Percentiles rank a stretch among this genome's conserved stretches.
phyloP scores from a whole-genome alignment of 2,888 invertebrate genomes.

The Machimus atricapillus region DNA sequence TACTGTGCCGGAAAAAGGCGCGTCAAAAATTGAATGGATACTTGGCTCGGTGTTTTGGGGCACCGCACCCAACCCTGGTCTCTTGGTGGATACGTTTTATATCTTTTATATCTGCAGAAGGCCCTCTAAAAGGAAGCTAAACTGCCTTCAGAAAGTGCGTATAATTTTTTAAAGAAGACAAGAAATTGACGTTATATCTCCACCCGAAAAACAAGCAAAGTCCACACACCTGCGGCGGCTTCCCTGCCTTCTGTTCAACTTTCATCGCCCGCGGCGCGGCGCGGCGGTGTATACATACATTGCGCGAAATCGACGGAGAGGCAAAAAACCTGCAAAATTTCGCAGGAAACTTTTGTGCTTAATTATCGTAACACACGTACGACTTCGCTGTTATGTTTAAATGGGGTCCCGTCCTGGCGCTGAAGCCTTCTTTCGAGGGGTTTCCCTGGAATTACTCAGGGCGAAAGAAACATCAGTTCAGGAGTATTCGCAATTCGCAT shows the following conservation, averaged over 20 bases:
- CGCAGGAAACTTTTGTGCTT: background rate
- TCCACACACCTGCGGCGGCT: conserved; percentile 6
- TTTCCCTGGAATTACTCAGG: background rate
- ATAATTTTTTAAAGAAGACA: background rate
- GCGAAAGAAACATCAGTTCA: background rate
- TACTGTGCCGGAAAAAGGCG: background rate
- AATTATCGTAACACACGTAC: background rate
- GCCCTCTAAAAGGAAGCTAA: background rate
- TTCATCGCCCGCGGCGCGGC: background rate
- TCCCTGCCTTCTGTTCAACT: background rate
- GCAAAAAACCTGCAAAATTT: background rate
- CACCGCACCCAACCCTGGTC: background rate
- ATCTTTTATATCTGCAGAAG: background rate
- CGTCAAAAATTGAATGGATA: background rate
- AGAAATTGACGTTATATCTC: background rate
- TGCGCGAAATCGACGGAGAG: background rate
- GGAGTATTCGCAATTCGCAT: background rate
- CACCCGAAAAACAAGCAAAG: background rate
- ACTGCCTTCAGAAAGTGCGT: background rate
- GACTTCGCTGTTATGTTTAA: background rate
- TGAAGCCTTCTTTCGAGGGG: background rate
- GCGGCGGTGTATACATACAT: too few species aligned
- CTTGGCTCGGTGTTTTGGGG: background rate
- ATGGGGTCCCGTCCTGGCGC: background rate
- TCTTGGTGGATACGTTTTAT: background rate